Conservation (phyloP, 2,888 invertebrate species). For the Ennomos fuscantarius region DNA sequence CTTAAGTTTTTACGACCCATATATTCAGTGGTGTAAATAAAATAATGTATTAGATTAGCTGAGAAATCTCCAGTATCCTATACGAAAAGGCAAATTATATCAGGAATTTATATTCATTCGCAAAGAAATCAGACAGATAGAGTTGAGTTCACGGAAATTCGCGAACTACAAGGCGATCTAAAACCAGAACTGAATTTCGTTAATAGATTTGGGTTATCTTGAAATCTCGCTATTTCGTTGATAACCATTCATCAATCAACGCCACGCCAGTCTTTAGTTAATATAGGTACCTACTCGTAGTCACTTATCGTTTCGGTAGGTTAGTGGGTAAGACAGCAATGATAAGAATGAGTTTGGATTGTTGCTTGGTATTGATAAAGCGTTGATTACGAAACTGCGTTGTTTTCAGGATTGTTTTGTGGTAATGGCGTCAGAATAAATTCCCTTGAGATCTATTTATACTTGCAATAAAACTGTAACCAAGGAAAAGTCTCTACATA, state of each 20-base stretch:
- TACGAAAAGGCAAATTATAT: no score
- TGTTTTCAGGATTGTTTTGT: constrained; percentile 12
- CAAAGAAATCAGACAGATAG: no score
- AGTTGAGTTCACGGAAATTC: not conserved
- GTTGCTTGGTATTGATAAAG: constrained; percentile 22
- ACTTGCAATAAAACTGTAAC: no score
- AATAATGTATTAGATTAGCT: no score
- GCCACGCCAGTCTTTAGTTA: constrained; percentile 49
- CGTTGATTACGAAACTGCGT: constrained; percentile 17
- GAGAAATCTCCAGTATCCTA: no score
- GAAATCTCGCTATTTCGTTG: constrained; percentile 15
- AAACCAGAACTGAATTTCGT: constrained; percentile 16
- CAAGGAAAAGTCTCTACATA: no score
- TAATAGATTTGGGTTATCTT: constrained; percentile 27
- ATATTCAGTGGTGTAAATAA: no score
- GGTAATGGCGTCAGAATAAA: constrained; percentile 7
- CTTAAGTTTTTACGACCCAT: no score
- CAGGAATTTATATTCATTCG: no score
- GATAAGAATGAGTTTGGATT: constrained; percentile 32
- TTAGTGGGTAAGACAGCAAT: constrained; percentile 68
- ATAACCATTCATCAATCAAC: constrained; percentile 62
- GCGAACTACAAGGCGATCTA: constrained; percentile 11
- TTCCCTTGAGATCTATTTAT: no score
- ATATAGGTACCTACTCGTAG: constrained; percentile 8
- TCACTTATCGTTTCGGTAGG: constrained; percentile 62